Conservation (phyloP, 2,113 vertebrate species). For the Cyprinodon variegatus region DNA sequence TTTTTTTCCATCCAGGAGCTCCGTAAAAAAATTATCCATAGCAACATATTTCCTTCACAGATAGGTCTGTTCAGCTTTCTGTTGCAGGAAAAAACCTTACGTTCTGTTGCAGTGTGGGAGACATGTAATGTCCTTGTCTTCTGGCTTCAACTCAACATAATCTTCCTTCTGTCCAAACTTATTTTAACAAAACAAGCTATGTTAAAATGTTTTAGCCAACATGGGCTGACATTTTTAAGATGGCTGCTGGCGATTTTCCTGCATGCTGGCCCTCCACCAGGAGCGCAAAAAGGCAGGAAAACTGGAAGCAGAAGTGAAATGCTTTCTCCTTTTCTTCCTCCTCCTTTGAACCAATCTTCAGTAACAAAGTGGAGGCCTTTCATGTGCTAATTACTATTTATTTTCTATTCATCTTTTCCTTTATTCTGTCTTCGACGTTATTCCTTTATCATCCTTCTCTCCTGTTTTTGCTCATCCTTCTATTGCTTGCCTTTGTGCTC, state of each 20-base stretch:
- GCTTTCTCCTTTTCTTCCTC: neutral
- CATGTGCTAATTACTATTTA: conserved; percentile 1
- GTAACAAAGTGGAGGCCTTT: neutral
- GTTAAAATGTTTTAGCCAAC: conserved; percentile 26
- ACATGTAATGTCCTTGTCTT: conserved; percentile 48
- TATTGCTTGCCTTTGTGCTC: conserved; percentile 27
- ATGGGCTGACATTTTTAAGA: conserved; percentile 9
- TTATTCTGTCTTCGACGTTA: conserved; percentile 22
- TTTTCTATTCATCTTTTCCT: conserved; percentile 20
- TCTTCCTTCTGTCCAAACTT: conserved; percentile 39
- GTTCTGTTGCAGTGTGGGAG: conserved; percentile 12
- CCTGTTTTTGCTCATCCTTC: neutral
- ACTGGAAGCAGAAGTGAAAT: conserved; percentile 11
- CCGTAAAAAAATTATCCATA: neutral
- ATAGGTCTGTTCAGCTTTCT: neutral
- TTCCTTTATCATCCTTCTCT: conserved; percentile 2
- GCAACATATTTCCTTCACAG: neutral
- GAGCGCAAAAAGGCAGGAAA: neutral
- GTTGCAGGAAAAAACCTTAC: neutral
- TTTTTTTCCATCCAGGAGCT: neutral
- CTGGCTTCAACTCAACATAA: neutral
- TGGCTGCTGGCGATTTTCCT: conserved; percentile 44
- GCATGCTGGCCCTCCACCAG: conserved; percentile 36
- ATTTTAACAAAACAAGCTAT: conserved; percentile 52
- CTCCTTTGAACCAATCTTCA: neutral